phyloP scores from a whole-genome alignment of 2,888 invertebrate genomes.

The Melanchra persicariae region DNA sequence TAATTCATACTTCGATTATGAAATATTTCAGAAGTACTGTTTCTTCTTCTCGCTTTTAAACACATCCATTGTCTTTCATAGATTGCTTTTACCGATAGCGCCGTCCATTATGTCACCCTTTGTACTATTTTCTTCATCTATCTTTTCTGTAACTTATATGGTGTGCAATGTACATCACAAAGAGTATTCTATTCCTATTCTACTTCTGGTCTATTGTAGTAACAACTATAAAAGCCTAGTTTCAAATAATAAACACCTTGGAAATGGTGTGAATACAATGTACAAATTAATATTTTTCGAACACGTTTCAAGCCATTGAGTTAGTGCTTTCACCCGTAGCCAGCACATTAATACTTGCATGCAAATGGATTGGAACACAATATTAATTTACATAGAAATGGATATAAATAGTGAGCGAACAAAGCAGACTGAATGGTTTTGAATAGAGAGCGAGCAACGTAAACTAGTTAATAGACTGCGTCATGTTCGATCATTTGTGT shows the following conservation, averaged over 20 bases:
- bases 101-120: no score
- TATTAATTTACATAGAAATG: conserved; percentile 47
- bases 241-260: background rate
- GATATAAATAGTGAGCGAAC: conserved; percentile 45
- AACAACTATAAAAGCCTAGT: background rate
- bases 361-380: conserved; percentile 41
- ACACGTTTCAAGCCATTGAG: conserved; percentile 18
- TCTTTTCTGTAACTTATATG: background rate
- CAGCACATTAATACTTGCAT: conserved; percentile 14
- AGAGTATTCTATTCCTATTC: no score
- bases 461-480: conserved; percentile 30
- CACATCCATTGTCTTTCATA: no score
- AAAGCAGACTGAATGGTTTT: conserved; percentile 40
- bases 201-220: background rate
- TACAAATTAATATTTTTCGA: conserved; percentile 30
- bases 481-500: conserved; percentile 10
- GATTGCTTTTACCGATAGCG: no score
- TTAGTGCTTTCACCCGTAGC: conserved; percentile 25
- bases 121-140: no score
- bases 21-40: background rate
- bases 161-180: no score
- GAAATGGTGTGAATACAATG: conserved; percentile 11
- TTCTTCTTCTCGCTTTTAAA: no score
- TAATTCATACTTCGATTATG: background rate
- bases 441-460: conserved; percentile 21